Evolutionary conservation across 2,797 vertebrate species (phyloP), one percentile per base, ranked within the genome.

Genomic region (Lophura swinhoii): DNA sequence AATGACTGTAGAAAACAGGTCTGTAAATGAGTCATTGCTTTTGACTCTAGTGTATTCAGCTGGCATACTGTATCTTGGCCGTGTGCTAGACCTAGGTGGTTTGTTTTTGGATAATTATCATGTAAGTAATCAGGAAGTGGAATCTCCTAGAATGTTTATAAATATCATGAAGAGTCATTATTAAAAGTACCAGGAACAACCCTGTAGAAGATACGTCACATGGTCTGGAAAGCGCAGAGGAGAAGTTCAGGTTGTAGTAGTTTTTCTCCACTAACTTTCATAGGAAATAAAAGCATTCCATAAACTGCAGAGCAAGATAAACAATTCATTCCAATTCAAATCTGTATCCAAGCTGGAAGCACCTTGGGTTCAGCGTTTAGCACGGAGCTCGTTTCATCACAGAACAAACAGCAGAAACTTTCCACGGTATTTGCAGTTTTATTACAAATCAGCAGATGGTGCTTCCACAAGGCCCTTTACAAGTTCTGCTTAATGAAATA

Each of bases 21-120:
- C 83, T 71, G 26, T 60, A 88, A 89, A 76, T 82, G 91, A 96
- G 79, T 89, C 70, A 95, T 60, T 77, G 84, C 35, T 74, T 93
- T 93, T 88, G 20, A 66, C 31, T 95, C 43, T 20, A 63, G 69
- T 56, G 21, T 76, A 64, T 70, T 89, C 56, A 79, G 29, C 37
- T 80, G 33, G 84, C 39, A 76, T 56, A 81, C 44, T 58, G 33
- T 43, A 59, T 41, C 43, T 90, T 90, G 64, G 60, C 68, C 64
- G 23, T 84, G 16, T 21, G 46, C 33, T 94, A 87, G 29, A 87
- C 20, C 24, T 58, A 93, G 68, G 66, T 77, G 29, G 69, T 70
- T 94, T 94, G 75, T 0, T 83, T 96, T 95, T 51, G 23, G 55
- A 67, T 62, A 84, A 78, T 91, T 74, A 96, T 84, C 46, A 75